These are phyloP conservation scores for Neocrepidodera transversa DNA, from an alignment of 2,888 invertebrate species.

Conservation along the genomic window DNA sequence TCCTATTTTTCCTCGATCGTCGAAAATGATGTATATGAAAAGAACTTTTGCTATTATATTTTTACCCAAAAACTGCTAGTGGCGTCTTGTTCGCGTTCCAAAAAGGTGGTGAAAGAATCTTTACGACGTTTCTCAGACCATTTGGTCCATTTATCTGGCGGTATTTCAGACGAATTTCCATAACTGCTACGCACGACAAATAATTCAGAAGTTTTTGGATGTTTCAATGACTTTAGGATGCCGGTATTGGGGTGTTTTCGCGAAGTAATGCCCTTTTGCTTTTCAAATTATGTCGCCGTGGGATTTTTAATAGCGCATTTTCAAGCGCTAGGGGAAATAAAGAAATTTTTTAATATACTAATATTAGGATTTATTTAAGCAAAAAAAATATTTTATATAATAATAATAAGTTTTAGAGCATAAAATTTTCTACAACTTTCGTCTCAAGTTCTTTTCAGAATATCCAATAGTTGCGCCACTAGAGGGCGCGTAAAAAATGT, in stretches of 20 bases:
- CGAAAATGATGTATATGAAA: constrained; percentile 32
- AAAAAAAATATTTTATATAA: too few relatives aligned
- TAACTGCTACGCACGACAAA: constrained; percentile 51
- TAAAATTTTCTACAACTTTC: too few relatives aligned
- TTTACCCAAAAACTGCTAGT: constrained; percentile 27
- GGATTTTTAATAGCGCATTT: constrained; percentile 9
- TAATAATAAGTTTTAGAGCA: too few relatives aligned
- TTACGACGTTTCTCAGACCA: constrained; percentile 52
- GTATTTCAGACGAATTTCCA: constrained; percentile 53
- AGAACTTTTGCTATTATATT: constrained; percentile 30
- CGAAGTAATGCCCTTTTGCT: constrained; percentile 24
- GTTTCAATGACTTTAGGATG: constrained; percentile 40
- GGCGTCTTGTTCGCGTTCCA: constrained; percentile 32
- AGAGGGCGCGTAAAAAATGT: too few relatives aligned
- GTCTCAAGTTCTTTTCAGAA: too few relatives aligned
- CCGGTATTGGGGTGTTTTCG: constrained; percentile 35
- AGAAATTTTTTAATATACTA: too few relatives aligned
- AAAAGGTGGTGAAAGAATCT: constrained; percentile 41
- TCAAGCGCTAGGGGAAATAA: constrained; percentile 1
- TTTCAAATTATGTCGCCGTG: constrained; percentile 21
- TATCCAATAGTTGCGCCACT: too few relatives aligned
- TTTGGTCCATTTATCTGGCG: constrained; percentile 52
- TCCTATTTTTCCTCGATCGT: background rate
- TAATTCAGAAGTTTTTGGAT: constrained; percentile 46
- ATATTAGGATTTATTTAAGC: too few relatives aligned